Base-by-base conservation (phyloP, 92 coral and sea anemone genomes). In the Paramuricea clavata region DNA sequence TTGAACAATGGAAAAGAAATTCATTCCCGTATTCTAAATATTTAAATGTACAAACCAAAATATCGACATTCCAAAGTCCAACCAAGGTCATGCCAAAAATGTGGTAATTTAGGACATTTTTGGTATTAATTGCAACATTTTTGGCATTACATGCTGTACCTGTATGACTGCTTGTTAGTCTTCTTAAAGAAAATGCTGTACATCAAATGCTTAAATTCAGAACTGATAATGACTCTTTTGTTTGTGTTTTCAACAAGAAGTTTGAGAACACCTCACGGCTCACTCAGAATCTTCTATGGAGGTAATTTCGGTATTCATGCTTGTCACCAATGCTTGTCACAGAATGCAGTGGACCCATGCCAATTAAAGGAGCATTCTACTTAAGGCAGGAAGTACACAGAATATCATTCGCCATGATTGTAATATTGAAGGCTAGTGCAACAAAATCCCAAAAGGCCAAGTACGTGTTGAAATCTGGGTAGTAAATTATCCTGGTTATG, bases 361-460 rank as follows among this genome's bases (percentile, higher is more conserved):
- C 82, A n/a, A 76, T 76, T 32, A 65, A 76, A 0, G 82, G 82
- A 17, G 68, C 47, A 6, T 76, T 76, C 23, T 76, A 49, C 68
- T 47, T 76, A 39, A 12, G 39, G 43, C 28, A 6, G 82, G 82
- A 16, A 49, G 15, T 22, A 12, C 68, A 3, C 67, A 32, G 34
- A 52, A 76, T 76, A 76, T 76, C 33, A 65, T 5, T 50, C 82
- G 82, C 31, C 82, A 76, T n/a, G n/a, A n/a, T 50, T 65, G 82
- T 16, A 65, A 76, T 13, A 76, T 76, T 50, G 82, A 76, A 76
- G 82, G 82, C 6, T 76, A 3, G 12, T 76, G 82, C 26, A 2
- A 76, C 43, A 52, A 52, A 34, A 52, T 76, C 22, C 67, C 13
- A 4, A 76, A 76, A 54, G 82, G 82, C 23, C 36, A 30, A 12